Base-by-base conservation (phyloP, 2,888 invertebrate species). In the Ommatoiulus sabulosus region DNA sequence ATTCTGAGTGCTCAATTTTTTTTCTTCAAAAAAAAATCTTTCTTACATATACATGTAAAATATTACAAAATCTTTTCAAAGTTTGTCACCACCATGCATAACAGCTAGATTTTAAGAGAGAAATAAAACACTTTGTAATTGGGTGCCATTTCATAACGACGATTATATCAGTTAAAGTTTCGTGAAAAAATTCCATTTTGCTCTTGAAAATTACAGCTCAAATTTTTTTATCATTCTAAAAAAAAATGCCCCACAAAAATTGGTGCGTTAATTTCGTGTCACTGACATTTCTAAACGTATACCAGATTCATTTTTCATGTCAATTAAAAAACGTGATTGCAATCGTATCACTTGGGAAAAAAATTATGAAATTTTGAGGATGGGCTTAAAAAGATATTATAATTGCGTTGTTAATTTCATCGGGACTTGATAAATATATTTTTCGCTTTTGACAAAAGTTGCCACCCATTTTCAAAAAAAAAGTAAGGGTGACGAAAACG, bases 301-400 rank as follows among this genome's bases (percentile, higher is more conserved):
- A 52, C 52, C 52, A 52, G 52, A 52, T 52, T 52, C 52, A 52
- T 52, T 52, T 52, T 52, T 52, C 52, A 52, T 52, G 52, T 52
- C 52, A 52, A 52, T 52, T 52, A 52, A 52, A 52, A 52, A 52
- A 6, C 10, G 7, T 52, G 52, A 52, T 52, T 52, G 52, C 52
- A 52, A 52, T 52, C 52, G 15, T 12, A 52, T 52, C 52, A 52
- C 52, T 52, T 52, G 15, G 52, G 15, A 52, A 52, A 3, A 15
- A 52, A 52, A 52, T 52, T 15, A 7, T 52, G 52, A 52, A 52
- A 52, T 52, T 46, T 15, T 52, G 52, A 12, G 15, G 10, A 15
- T 15, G 52, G 12, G 15, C 15, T 12, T 52, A 15, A 52, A 52
- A 12, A 7, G 6, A 46, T 7, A 46, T 7, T 46, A 46, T 46